Percentiles rank a stretch among this genome's conserved stretches.
These are phyloP conservation scores for Hoplostethus mediterraneus DNA, from an alignment of 2,797 vertebrate species.

Conservation along the genomic window DNA sequence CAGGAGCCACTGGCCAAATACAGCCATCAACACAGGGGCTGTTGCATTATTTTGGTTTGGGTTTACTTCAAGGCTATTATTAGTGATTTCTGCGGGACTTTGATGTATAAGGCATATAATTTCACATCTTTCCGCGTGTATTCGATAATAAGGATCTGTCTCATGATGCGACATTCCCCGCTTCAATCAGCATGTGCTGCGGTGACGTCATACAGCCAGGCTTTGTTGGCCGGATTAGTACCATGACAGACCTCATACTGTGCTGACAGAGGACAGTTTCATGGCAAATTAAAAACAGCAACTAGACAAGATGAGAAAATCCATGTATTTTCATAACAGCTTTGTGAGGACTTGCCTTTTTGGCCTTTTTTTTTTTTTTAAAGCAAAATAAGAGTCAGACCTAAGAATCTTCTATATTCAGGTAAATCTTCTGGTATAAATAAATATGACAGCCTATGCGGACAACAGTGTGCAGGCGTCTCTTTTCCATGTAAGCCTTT, in stretches of 20 bases:
- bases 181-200: slow-evolving; percentile 26
- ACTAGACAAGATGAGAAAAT: neutral
- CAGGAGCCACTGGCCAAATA: slow-evolving; percentile 72
- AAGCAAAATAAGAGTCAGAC: slow-evolving; percentile 7
- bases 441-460: slow-evolving; percentile 6
- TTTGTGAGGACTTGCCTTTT: neutral
- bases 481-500: neutral
- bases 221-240: slow-evolving; percentile 39
- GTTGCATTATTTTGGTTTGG: slow-evolving; percentile 46
- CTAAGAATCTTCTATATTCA: neutral
- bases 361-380: neutral
- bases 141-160: slow-evolving; percentile 11
- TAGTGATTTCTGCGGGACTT: slow-evolving; percentile 45
- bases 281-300: slow-evolving; percentile 43
- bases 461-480: neutral
- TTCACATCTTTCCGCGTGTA: neutral
- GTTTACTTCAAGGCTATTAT: slow-evolving; percentile 54
- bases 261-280: slow-evolving; percentile 28
- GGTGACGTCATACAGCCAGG: slow-evolving; percentile 32
- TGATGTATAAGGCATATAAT: slow-evolving; percentile 5
- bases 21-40: slow-evolving; percentile 73
- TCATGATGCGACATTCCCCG: slow-evolving; percentile 11
- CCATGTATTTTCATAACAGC: no score
- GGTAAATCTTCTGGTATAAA: neutral
- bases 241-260: slow-evolving; percentile 18